These are phyloP conservation scores for Pyrgus malvae DNA, from an alignment of 2,888 invertebrate species.

Conservation along the genomic window DNA sequence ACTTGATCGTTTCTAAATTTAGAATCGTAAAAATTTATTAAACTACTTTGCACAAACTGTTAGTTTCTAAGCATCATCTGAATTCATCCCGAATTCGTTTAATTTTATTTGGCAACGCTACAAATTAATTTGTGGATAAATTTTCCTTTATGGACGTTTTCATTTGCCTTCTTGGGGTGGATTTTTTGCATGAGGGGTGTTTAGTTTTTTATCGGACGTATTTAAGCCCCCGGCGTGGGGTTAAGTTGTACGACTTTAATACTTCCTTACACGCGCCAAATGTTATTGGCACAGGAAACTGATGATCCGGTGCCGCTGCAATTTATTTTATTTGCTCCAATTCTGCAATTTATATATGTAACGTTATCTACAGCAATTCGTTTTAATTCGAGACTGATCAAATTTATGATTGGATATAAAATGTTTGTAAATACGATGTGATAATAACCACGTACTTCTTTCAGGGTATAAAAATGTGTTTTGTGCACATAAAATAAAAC, in stretches of 20 bases:
- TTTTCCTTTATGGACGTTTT: conserved; percentile 74
- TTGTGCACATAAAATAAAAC: too few relatives aligned
- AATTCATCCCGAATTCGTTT: conserved; percentile 40
- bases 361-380: neutral
- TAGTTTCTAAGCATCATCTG: neutral
- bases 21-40: neutral
- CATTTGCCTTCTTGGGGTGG: conserved; percentile 57
- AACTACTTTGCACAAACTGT: neutral
- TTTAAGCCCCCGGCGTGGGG: conserved; percentile 70
- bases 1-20: conserved; percentile 8
- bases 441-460: too few relatives aligned
- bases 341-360: conserved; percentile 10
- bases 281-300: conserved; percentile 25
- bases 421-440: too few relatives aligned
- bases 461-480: too few relatives aligned
- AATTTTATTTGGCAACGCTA: conserved; percentile 61
- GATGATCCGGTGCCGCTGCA: conserved; percentile 21
- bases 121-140: conserved; percentile 81
- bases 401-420: too few relatives aligned
- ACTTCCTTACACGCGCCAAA: conserved; percentile 64
- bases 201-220: conserved; percentile 80
- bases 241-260: conserved; percentile 74
- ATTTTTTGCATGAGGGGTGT: conserved; percentile 62
- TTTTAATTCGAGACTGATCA: neutral
- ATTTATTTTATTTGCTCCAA: conserved; percentile 23